Percentiles rank a stretch among this genome's conserved stretches.
phyloP scores from a whole-genome alignment of 2,888 invertebrate species.

The Pardosa pseudoannulata region DNA sequence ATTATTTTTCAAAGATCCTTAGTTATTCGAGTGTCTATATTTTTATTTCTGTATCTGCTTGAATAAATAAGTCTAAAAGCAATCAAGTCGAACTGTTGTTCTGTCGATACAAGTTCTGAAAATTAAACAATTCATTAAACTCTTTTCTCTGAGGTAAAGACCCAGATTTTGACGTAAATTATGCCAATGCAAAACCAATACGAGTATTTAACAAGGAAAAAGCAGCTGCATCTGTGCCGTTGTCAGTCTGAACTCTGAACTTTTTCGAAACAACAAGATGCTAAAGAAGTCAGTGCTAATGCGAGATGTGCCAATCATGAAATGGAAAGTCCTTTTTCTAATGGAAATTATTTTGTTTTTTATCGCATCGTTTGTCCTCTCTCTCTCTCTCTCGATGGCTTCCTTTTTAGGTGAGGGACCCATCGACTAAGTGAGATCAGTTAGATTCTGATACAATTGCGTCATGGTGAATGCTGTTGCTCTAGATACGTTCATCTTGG shows the following conservation, averaged over 20 bases:
- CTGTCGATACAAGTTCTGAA: too few species aligned
- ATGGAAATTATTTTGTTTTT: not conserved
- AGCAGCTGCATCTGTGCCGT: not conserved
- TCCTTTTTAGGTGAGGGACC: conserved; percentile 8
- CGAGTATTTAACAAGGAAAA: not conserved
- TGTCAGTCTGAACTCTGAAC: conserved; percentile 22
- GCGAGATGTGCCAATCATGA: conserved; percentile 26
- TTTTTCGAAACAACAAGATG: not conserved
- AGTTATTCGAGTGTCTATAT: too few species aligned
- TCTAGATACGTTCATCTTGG: too few species aligned
- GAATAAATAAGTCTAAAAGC: too few species aligned
- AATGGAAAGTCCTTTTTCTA: conserved; percentile 23
- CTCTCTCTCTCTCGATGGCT: not conserved
- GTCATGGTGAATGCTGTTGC: not conserved
- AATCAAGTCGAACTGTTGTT: too few species aligned
- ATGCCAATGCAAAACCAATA: not conserved
- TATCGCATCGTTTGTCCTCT: not conserved
- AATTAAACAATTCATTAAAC: not conserved
- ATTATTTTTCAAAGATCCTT: too few species aligned
- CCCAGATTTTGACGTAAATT: conserved; percentile 4
- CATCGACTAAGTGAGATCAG: not conserved
- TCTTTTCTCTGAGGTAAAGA: not conserved
- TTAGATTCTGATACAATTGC: not conserved
- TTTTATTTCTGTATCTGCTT: too few species aligned
- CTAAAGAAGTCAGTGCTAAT: conserved; percentile 9